A percentile compares a stretch with the other conserved stretches of the same genome.
phyloP scores from a whole-genome alignment of 2,797 vertebrate genomes.

The Selene dorsalis region DNA sequence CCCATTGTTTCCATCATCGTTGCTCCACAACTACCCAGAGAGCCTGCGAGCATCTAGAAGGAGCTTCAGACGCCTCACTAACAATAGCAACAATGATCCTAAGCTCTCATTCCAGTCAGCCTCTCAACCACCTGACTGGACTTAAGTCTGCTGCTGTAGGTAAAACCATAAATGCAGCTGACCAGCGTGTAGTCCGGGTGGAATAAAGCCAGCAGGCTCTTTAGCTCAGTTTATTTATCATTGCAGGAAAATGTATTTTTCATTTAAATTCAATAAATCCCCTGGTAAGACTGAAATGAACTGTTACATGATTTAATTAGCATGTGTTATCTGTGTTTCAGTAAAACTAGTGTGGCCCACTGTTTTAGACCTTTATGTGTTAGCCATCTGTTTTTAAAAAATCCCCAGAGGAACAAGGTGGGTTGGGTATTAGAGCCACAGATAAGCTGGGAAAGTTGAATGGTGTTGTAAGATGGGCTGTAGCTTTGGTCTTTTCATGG shows the following conservation, averaged over 20 bases:
- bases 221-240: background rate
- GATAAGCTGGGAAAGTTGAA: background rate
- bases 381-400: background rate
- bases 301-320: background rate
- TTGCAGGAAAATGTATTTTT: background rate
- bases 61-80: slow-evolving; percentile 29
- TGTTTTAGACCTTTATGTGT: background rate
- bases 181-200: slow-evolving; percentile 20
- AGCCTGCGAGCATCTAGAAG: slow-evolving; percentile 2
- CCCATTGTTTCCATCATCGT: background rate
- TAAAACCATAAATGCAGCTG: slow-evolving; percentile 39
- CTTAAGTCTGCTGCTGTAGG: slow-evolving; percentile 46
- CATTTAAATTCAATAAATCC: background rate
- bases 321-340: background rate
- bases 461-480: background rate
- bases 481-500: background rate
- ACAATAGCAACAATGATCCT: slow-evolving; percentile 50
- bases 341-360: too few species aligned
- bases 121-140: slow-evolving; percentile 57
- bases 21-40: background rate
- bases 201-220: background rate
- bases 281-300: background rate
- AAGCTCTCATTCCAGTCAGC: slow-evolving; percentile 51
- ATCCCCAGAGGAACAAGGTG: background rate
- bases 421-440: background rate